Evolutionary conservation across 2,888 invertebrate genomes (phyloP).

Genomic region (Spicauda simplicius): DNA sequence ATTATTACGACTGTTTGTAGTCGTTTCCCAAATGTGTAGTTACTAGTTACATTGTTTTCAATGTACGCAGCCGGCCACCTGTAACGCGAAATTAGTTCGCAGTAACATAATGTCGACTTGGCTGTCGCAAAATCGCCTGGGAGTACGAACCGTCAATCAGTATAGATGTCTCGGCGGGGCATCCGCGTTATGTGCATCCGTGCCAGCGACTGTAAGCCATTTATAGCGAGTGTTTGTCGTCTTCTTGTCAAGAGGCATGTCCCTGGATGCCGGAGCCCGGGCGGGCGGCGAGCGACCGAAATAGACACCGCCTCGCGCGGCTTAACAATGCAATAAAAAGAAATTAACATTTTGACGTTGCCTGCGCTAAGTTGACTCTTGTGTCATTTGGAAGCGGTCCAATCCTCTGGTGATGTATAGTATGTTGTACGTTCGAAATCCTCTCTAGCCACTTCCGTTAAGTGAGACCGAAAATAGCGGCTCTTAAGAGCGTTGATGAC

Average conservation of each 20-base stretch:
- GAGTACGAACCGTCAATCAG: constrained; percentile 32
- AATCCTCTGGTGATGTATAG: constrained; percentile 66
- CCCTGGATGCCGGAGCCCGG: constrained; percentile 76
- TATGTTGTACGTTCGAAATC: constrained; percentile 67
- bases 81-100: constrained; percentile 43
- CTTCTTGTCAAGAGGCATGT: constrained; percentile 76
- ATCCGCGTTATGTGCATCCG: constrained; percentile 44
- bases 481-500: constrained; percentile 57
- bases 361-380: constrained; percentile 80
- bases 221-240: constrained; percentile 80
- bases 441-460: constrained; percentile 77
- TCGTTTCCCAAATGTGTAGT: constrained; percentile 58
- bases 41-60: constrained; percentile 29
- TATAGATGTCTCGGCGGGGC: constrained; percentile 28
- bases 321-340: constrained; percentile 85
- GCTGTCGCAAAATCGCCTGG: constrained; percentile 23
- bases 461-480: constrained; percentile 73
- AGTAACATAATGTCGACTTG: constrained; percentile 44
- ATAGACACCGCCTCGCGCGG: constrained; percentile 76
- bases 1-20: constrained; percentile 59
- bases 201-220: constrained; percentile 75
- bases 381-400: constrained; percentile 82
- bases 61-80: constrained; percentile 42
- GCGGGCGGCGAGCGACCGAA: constrained; percentile 77
- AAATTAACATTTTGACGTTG: constrained; percentile 80